Evolutionary conservation across 2,888 invertebrate species (phyloP), one percentile per base, ranked within the genome.

Genomic region (Muschampia plurimacula): DNA sequence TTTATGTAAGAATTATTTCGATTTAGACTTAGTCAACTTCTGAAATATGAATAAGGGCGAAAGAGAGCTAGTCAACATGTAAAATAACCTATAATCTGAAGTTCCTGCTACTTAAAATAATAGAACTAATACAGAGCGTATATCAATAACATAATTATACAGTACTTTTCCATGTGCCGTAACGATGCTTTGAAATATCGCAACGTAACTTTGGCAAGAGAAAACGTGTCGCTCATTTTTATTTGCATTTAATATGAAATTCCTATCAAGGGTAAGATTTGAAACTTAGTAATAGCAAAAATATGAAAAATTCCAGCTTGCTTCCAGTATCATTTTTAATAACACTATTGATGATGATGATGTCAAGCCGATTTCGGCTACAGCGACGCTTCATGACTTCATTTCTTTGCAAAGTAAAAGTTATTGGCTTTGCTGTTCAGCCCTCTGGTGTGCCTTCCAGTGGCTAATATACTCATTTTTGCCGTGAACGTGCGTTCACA

Each of bases 241-340:
- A 1, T 8, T 55, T 22, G n/a, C 55, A 8, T 55, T 55, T 7
- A 55, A 55, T 55, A 55, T 55, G 55, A 55, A 55, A 15, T 55
- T 55, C n/a, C 22, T 55, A 15, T 55, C 55, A 36, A 57, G 28
- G 28, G 57, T 57, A 57, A 57, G 57, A 28, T 57, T 57, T 15
- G 3, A 32, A 32, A 32, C 32, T 32, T 4, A 32, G 9, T 9
- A 15, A 4, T 57, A 44, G 10, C 8, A 44, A 7, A 46, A 46
- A 12, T 46, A 46, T 46, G 12, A 46, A 46, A 46, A 46, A 46
- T 12, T 46, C 44, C 44, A 46, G 44, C 12, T 46, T 10, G 44
- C 6, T 9, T 41, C 6, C 6, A 41, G 5, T 41, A 41, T 4
- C 5, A 41, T 9, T 41, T 8, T 41, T 41, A 7, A 41, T 41